phyloP scores from a whole-genome alignment of 1,140 invertebrate species.

The Lineus longissimus region DNA sequence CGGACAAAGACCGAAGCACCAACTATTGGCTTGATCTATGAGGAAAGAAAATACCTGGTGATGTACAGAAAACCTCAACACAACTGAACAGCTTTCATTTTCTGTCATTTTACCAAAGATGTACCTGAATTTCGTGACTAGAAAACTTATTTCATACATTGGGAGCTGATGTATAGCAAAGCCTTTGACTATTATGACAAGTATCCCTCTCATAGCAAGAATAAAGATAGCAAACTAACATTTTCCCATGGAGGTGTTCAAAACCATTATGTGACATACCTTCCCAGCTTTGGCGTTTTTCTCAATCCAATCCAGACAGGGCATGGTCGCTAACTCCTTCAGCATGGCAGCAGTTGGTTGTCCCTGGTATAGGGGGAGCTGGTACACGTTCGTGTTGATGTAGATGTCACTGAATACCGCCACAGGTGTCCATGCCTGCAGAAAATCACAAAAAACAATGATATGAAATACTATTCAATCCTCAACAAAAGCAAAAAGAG shows the following conservation, averaged over 20 bases:
- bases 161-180: no score
- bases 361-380: slow-evolving; percentile 42
- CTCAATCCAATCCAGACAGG: slow-evolving; percentile 38
- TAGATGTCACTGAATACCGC: slow-evolving; percentile 41
- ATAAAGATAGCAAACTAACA: no score
- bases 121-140: no score
- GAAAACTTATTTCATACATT: no score
- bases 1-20: slow-evolving; percentile 39
- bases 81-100: neutral
- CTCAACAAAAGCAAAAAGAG: no score
- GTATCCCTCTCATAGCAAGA: no score
- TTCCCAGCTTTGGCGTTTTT: slow-evolving; percentile 29
- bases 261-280: slow-evolving; percentile 22
- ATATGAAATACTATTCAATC: no score
- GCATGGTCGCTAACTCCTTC: slow-evolving; percentile 40
- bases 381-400: slow-evolving; percentile 34
- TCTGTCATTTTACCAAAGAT: neutral
- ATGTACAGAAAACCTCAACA: neutral
- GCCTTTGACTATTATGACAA: no score
- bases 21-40: slow-evolving; percentile 36
- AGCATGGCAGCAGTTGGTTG: slow-evolving; percentile 34
- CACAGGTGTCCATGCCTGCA: slow-evolving; percentile 40
- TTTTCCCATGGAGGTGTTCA: no score
- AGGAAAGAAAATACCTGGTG: slow-evolving; percentile 1
- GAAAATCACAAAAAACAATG: slow-evolving; percentile 5